Evolutionary conservation across 2,888 invertebrate species (phyloP), one percentile per base, ranked within the genome.

Genomic region (Stenchaetothrips biformis): DNA sequence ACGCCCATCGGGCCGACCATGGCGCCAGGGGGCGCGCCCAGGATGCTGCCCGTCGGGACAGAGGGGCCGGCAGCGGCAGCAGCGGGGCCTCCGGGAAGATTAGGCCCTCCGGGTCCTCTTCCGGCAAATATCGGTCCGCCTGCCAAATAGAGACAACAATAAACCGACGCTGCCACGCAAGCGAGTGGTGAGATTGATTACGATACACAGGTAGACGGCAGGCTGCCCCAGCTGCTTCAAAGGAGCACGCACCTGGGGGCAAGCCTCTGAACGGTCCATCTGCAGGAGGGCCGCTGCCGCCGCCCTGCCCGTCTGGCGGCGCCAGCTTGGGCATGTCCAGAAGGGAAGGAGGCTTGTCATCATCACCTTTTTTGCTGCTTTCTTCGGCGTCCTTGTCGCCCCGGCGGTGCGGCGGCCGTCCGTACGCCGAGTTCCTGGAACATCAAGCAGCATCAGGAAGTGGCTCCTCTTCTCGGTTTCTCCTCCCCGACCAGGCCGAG

Each of bases 241-340:
- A 4, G 37, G 1, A 21, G 25, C 37, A 25, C 6, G 53, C 7
- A 48, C 77, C 74, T 16, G 77, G 77, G 7, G 74, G 74, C 48
- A 77, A n/a, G 7, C 77, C 77, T 16, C 78, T 48, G 53, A 86
- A 81, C 8, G 86, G 86, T 1, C 87, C 87, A 80, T 87, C 87
- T 0, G 88, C 87, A 21, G n/a, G 82, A 80, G 86, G 88, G 8
- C 87, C 84, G 2, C 37, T 37, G 37, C n/a, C n/a, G 82, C 18
- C 88, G 84, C 87, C 87, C 59, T 84, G 83, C 18, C 49, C 78
- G 2, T 86, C 86, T 78, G 82, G 82, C 0, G 79, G 82, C n/a
- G 81, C 77, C 11, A 82, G 81, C 79, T 83, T 82, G 53, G 82
- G 83, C 79, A 82, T 74, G 25, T 82, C 81, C n/a, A 82, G 79